Base-by-base conservation (phyloP, 2,888 invertebrate genomes). In the Cheilosia pagana region DNA sequence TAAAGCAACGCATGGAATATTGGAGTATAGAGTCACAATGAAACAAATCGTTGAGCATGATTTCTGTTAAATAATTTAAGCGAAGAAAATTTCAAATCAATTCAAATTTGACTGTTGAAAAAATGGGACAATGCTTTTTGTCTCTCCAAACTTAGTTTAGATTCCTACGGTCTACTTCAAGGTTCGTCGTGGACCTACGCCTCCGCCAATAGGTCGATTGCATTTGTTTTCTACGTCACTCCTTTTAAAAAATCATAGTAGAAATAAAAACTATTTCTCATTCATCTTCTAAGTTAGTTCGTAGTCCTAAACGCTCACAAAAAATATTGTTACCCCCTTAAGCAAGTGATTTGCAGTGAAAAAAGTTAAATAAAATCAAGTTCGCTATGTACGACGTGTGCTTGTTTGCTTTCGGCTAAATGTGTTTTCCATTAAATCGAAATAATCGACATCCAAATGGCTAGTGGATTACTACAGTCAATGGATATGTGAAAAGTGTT, bases 401-500 rank as follows among this genome's bases (percentile, higher is more conserved):
- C 21, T 16, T 62, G 21, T 48, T 19, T 12, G 50, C 50, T 23
- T 23, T 50, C 50, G 50, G 35, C 3, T 39, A 55, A 57, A 19
- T 35, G 10, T 59, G n/a, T 59, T 65, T 59, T 63, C 19, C 12
- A 71, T 52, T 72, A 35, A 60, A 71, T 79, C 72, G 65, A 65
- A 65, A 59, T 25, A 59, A 65, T 60, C 65, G 65, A 72, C 78
- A 52, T 71, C 72, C 65, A 52, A 50, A 16, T 52, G 62, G 48
- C 50, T 59, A 59, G 59, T 50, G 19, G 43, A 55, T 52, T 53
- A 25, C 41, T 28, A 43, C 19, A 63, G 50, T 41, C 19, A 71
- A 41, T 39, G 72, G 72, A 65, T 79, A 72, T 72, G 72, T 77
- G 48, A 62, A 43, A 59, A 59, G 35, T 39, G 52, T 21, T 19